Conservation (phyloP, 2,888 invertebrate species). For the Sinopyrophorus schimmeli region DNA sequence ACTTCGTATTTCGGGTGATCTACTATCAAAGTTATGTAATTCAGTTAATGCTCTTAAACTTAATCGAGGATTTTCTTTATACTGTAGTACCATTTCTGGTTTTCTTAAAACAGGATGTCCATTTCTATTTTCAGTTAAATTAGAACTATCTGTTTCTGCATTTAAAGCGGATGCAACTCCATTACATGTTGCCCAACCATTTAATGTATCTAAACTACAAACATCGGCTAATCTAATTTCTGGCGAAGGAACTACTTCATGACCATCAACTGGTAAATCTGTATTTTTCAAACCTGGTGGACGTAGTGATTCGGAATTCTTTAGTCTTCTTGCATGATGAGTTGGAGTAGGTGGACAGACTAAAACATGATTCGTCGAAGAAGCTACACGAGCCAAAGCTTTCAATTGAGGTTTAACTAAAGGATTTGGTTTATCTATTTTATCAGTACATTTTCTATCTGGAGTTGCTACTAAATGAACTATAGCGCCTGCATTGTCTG, state of each 20-base stretch:
- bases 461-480: conserved; percentile 4
- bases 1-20: conserved; percentile 52
- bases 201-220: conserved; percentile 47
- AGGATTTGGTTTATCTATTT: conserved; percentile 13
- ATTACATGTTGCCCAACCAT: conserved; percentile 38
- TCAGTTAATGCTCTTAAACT: conserved; percentile 63
- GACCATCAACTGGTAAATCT: conserved; percentile 34
- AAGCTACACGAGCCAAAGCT: conserved; percentile 36
- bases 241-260: conserved; percentile 52
- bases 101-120: conserved; percentile 28
- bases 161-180: conserved; percentile 23
- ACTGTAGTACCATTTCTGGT: conserved; percentile 23
- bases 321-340: conserved; percentile 74
- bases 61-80: conserved; percentile 54
- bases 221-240: conserved; percentile 55
- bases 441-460: conserved; percentile 8
- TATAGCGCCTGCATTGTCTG: conserved; percentile 11
- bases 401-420: conserved; percentile 26
- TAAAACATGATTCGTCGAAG: conserved; percentile 55
- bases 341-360: conserved; percentile 88
- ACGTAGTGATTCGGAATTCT: conserved; percentile 54
- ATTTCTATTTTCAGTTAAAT: conserved; percentile 10
- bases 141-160: conserved; percentile 10
- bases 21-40: conserved; percentile 58
- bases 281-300: conserved; percentile 60